Base-by-base conservation (phyloP, 1,140 invertebrate species). In the Tetramorium simillimum region DNA sequence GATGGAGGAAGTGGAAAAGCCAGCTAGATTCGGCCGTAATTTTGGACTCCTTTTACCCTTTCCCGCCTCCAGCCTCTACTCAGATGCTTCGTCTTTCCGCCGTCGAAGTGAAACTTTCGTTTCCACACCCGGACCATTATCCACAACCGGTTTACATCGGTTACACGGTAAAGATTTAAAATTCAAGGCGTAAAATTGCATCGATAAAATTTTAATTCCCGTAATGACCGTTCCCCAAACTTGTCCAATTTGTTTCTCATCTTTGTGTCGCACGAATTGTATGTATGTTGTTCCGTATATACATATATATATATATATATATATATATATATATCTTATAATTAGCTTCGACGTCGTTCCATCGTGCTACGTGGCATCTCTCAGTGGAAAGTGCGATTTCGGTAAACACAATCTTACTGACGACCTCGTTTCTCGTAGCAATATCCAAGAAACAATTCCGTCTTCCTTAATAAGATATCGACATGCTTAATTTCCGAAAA, bases 11-110 rank as follows among this genome's bases (percentile, higher is more conserved):
- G 43, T 43, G 43, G 58, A 56, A 60, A 33, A 56, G 73, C 58
- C 69, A 28, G 73, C 85, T 78, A 62, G 56, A 76, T 85, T 89
- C 37, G 58, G 33, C 58, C 78, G 60, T 87, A 89, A 87, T 89
- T 85, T 60, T 65, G 87, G 53, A 65, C 73, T 85, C 46, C 53
- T 82, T 88, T 90, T 77, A 43, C 53, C 62, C 60, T 70, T 85
- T 85, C 49, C 60, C 65, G 46, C 43, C 60, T 58, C 33, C 77
- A 37, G 18, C 46, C 33, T 33, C 37, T 63, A 24, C n/a, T n/a
- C 67, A 40, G 80, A 67, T 53, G 53, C 58, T 56, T 63, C 84
- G 73, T 86, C 75, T 58, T 65, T 28, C 28, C 80, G 33, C 21
- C 49, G 73, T 85, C 72, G 73, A 77, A 78, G 70, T 65, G 82